Percentiles rank a stretch among this genome's conserved stretches.
These are phyloP conservation scores for Pachliopta kotzebuea DNA, from an alignment of 2,888 invertebrate species.

Conservation along the genomic window DNA sequence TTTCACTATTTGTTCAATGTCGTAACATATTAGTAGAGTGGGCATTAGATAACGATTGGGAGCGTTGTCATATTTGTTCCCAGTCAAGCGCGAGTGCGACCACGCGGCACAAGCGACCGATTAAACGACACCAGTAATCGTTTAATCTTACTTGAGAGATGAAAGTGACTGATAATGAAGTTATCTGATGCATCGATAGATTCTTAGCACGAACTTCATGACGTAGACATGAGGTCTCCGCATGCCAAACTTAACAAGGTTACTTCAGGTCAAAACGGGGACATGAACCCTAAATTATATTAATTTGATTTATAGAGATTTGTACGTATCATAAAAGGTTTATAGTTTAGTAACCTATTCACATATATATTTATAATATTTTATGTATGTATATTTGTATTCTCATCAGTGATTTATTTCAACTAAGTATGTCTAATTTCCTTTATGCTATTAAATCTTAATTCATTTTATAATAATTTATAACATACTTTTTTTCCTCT, in stretches of 20 bases:
- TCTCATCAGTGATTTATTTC: no score
- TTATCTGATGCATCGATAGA: conserved; percentile 38
- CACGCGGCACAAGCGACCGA: conserved; percentile 66
- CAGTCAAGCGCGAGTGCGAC: conserved; percentile 63
- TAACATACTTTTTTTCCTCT: no score
- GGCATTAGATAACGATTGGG: conserved; percentile 35
- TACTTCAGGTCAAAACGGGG: conserved; percentile 46
- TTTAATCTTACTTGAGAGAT: conserved; percentile 72
- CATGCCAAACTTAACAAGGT: conserved; percentile 53
- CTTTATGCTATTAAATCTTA: no score
- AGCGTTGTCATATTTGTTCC: conserved; percentile 41
- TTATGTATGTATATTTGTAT: no score
- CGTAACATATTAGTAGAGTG: conserved; percentile 35
- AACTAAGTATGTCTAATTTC: no score
- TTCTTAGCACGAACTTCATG: conserved; percentile 40
- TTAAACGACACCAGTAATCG: conserved; percentile 74
- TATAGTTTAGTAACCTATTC: no score
- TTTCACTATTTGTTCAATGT: conserved; percentile 32
- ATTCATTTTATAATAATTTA: no score
- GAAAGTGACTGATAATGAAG: conserved; percentile 69
- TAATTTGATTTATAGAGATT: conserved; percentile 29
- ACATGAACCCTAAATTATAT: conserved; percentile 32
- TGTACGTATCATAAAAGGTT: no score
- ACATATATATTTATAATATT: no score
- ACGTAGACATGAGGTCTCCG: conserved; percentile 42